These are phyloP conservation scores for Campopleginae sp. DNA, from an alignment of 2,888 invertebrate species.

Conservation along the genomic window DNA sequence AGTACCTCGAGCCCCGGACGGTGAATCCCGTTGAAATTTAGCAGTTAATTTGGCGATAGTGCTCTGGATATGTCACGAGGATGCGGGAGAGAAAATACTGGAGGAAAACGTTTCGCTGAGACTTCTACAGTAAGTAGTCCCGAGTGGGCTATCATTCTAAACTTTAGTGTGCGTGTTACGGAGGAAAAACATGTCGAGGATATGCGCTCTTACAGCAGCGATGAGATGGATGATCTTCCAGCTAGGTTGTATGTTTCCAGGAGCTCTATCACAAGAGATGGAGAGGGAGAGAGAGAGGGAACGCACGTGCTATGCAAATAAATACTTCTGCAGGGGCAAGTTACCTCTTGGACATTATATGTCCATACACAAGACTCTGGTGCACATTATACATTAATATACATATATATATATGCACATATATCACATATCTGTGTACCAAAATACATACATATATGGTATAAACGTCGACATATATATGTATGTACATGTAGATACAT, in stretches of 20 bases:
- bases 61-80: no score
- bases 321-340: slow-evolving; percentile 70
- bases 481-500: slow-evolving; percentile 18
- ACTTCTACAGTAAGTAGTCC: background rate
- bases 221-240: slow-evolving; percentile 34
- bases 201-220: slow-evolving; percentile 5
- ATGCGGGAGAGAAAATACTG: no score
- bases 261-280: slow-evolving; percentile 51
- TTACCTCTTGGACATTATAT: slow-evolving; percentile 38
- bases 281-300: slow-evolving; percentile 42
- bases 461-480: slow-evolving; percentile 29
- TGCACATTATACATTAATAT: background rate
- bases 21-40: no score
- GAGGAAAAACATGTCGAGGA: background rate
- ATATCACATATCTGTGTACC: background rate
- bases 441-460: no score
- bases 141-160: background rate
- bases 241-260: slow-evolving; percentile 30
- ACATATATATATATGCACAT: slow-evolving; percentile 5
- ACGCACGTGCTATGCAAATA: slow-evolving; percentile 78
- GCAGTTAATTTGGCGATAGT: no score
- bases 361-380: slow-evolving; percentile 9
- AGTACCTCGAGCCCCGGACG: no score
- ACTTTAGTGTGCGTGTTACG: background rate
- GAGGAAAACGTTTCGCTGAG: no score